Evolutionary conservation across 2,888 invertebrate genomes (phyloP).

Genomic region (Synergus umbraculus): DNA sequence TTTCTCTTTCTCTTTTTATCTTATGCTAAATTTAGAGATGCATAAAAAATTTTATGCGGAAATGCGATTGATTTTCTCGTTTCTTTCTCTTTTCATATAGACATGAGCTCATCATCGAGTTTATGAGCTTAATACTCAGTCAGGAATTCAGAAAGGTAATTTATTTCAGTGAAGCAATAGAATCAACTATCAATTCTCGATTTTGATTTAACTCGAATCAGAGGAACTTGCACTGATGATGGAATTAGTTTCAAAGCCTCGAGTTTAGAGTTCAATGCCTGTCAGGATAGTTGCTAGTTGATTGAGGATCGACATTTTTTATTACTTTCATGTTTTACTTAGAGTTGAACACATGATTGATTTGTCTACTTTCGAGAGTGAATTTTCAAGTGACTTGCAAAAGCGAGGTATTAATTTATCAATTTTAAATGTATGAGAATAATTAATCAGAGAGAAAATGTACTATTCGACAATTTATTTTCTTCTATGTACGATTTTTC

Average conservation of each 20-base stretch:
- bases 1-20: too few species aligned
- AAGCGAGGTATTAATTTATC: neutral
- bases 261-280: constrained; percentile 36
- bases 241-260: constrained; percentile 17
- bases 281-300: constrained; percentile 1
- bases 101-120: neutral
- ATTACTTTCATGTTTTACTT: too few species aligned
- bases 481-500: neutral
- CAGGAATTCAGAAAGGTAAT: neutral
- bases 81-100: neutral
- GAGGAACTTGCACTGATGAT: constrained; percentile 24
- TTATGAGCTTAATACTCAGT: neutral
- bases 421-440: neutral
- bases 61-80: neutral
- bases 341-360: neutral
- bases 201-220: constrained; percentile 29
- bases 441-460: neutral
- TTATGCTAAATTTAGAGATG: neutral
- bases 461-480: neutral
- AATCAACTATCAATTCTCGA: constrained; percentile 20
- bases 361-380: neutral
- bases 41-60: constrained; percentile 2
- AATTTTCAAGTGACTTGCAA: neutral
- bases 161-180: neutral
- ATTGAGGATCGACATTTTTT: neutral